Evolutionary conservation across 2,797 vertebrate species (phyloP).

Genomic region (Poecilia wingei): DNA sequence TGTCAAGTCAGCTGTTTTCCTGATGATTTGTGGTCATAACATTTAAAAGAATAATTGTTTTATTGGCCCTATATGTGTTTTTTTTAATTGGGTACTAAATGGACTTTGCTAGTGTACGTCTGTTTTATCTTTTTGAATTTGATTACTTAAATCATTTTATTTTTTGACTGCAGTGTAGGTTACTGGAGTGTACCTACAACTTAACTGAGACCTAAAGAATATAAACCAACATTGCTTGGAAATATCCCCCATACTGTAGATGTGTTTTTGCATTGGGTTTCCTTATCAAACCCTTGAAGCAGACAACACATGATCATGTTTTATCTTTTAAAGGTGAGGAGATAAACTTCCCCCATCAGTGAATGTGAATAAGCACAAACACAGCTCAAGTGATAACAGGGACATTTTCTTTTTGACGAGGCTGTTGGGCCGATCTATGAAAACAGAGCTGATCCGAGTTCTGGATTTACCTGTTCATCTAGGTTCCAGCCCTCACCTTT

Average conservation of each 20-base stretch:
- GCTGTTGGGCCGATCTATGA: neutral
- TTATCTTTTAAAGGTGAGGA: neutral
- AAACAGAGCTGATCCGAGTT: neutral
- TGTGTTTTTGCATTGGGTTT: neutral
- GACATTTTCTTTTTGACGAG: neutral
- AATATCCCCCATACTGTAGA: neutral
- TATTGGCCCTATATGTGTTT: neutral
- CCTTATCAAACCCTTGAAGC: neutral
- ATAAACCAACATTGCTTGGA: neutral
- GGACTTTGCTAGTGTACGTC: neutral
- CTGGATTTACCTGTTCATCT: neutral
- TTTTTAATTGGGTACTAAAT: too few relatives aligned
- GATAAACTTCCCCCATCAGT: too few relatives aligned
- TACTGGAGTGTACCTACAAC: neutral
- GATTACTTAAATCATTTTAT: neutral
- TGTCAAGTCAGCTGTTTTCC: neutral
- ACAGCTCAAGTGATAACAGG: neutral
- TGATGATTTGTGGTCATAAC: neutral
- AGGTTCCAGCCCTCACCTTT: neutral
- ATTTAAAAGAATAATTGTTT: too few relatives aligned
- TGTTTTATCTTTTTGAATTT: neutral
- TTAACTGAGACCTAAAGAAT: neutral
- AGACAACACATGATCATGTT: neutral
- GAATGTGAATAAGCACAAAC: neutral
- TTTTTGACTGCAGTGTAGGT: neutral